Evolutionary conservation across 2,888 invertebrate species (phyloP).

Genomic region (Cabera pusaria): DNA sequence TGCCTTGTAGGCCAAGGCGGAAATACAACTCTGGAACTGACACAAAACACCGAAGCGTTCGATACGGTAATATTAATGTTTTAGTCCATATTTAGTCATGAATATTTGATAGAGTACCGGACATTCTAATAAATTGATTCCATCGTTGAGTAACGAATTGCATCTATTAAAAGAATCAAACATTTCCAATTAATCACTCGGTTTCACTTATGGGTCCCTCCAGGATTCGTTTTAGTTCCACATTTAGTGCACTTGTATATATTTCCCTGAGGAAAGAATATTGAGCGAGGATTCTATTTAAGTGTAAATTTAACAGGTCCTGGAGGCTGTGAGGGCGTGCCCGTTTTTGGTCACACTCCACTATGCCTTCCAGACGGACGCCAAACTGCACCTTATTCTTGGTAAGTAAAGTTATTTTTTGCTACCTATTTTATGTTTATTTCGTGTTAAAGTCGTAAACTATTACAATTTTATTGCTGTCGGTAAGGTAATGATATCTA

Average conservation of each 20-base stretch:
- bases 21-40: too few species aligned
- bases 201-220: slow-evolving; percentile 17
- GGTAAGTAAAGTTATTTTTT: slow-evolving; percentile 85
- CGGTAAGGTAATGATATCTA: too few species aligned
- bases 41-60: slow-evolving; percentile 23
- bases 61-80: slow-evolving; percentile 17
- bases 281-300: slow-evolving; percentile 12
- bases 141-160: slow-evolving; percentile 1
- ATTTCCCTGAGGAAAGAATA: slow-evolving; percentile 3
- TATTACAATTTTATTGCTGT: too few species aligned
- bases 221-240: slow-evolving; percentile 29
- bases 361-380: slow-evolving; percentile 99
- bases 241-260: slow-evolving; percentile 3
- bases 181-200: slow-evolving; percentile 2
- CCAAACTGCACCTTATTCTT: slow-evolving; percentile 97
- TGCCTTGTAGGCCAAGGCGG: too few species aligned
- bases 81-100: slow-evolving; percentile 16
- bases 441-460: too few species aligned
- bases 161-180: neutral
- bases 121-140: slow-evolving; percentile 7
- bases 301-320: slow-evolving; percentile 82
- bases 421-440: too few species aligned
- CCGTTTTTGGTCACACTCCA: slow-evolving; percentile 98
- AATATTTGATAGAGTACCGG: slow-evolving; percentile 7
- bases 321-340: slow-evolving; percentile 96